Base-by-base conservation (phyloP, 2,797 vertebrate genomes). In the Peromyscus eremicus region DNA sequence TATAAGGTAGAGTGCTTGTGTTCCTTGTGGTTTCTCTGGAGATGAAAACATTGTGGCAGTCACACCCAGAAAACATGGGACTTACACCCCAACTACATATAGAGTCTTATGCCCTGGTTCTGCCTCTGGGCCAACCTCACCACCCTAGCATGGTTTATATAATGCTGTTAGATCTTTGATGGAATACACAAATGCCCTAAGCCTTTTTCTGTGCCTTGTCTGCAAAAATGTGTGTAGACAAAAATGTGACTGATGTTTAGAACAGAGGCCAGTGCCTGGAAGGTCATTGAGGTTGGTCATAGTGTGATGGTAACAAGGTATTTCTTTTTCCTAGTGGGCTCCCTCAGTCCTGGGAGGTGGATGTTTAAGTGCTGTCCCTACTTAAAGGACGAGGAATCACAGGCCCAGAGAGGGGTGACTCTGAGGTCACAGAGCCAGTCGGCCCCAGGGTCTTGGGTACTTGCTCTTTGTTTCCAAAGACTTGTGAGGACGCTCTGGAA, bases 391-490 rank as follows among this genome's bases (percentile, higher is more conserved):
- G 5, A 95, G 89, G 55, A 92, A 43, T 12, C 16, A 11, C 75
- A 83, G 77, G 52, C 87, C 75, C 57, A 49, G 82, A 83, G 75
- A 93, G 13, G 46, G 9, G 27, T 90, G 73, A 77, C 77, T 94
- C 64, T 66, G 84, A 95, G 88, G 82, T 85, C 91, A 91, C 93
- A 83, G 40, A 89, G 93, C 32, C 0, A 23, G 21, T 70, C 73
- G 32, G 37, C 4, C 0, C 68, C 57, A 32, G 29, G 68, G 70
- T n/a, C 49, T 79, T 2, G 2, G 62, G 90, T 73, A 79, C 92
- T 34, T 5, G 17, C 21, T 79, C 95, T 97, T 92, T 90, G n/a
- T 97, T 97, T 94, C 76, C 88, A 90, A 87, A 97, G 97, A 94
- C 40, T 0, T 21, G 0, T 11, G 80, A 92, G 77, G 32, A 46